Evolutionary conservation across 2,797 vertebrate genomes (phyloP).

Genomic region (Leptodactylus fallax): DNA sequence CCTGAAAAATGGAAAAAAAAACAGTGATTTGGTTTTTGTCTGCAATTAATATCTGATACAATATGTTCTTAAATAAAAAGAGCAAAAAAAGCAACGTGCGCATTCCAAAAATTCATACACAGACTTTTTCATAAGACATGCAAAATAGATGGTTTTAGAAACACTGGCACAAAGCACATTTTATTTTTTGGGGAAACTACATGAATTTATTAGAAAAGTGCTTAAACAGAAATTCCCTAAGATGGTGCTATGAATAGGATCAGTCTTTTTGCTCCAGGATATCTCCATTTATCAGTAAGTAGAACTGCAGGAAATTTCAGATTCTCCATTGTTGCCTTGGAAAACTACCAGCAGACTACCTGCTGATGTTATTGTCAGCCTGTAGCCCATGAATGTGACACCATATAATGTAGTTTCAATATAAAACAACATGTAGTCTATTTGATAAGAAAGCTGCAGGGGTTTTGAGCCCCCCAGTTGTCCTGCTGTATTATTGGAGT

Average conservation of each 20-base stretch:
- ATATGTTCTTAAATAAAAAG: neutral
- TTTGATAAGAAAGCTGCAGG: neutral
- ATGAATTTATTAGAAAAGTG: neutral
- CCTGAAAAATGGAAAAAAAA: too few species aligned
- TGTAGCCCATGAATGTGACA: neutral
- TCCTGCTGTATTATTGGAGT: neutral
- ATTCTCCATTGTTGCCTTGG: neutral
- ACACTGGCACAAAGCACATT: neutral
- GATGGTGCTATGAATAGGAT: neutral
- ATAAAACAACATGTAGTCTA: neutral
- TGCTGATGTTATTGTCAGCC: neutral
- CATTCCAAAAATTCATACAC: neutral
- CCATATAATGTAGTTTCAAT: neutral
- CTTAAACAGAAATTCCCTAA: too few species aligned
- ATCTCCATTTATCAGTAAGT: neutral
- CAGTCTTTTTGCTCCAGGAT: neutral
- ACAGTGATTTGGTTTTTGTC: neutral
- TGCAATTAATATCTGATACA: neutral
- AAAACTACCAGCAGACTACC: neutral
- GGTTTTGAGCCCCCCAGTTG: neutral
- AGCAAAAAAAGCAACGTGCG: neutral
- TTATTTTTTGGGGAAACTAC: neutral
- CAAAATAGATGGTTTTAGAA: neutral
- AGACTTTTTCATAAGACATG: neutral
- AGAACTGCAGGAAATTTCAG: neutral